Percentiles rank a stretch among this genome's conserved stretches.
These are phyloP conservation scores for Hippopotamus amphibius DNA, from an alignment of 2,113 vertebrate genomes.

Conservation along the genomic window DNA sequence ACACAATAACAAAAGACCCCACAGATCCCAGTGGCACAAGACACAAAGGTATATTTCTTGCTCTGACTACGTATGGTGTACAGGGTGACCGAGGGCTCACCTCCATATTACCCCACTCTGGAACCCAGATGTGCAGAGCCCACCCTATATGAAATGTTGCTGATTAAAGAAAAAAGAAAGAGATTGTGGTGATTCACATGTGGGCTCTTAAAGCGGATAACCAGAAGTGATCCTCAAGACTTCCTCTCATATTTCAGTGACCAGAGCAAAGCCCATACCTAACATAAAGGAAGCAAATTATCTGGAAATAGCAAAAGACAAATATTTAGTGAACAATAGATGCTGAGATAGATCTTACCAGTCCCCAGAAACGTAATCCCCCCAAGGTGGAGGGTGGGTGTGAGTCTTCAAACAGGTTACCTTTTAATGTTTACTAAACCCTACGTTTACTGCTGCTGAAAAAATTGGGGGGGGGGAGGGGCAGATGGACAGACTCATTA, in stretches of 20 bases:
- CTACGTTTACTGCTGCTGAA: not conserved
- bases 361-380: not conserved
- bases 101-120: not conserved
- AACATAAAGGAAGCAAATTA: not conserved
- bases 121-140: not conserved
- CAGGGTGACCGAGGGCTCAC: not conserved
- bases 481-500: not conserved
- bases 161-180: not conserved
- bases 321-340: not conserved
- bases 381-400: not conserved
- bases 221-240: not conserved
- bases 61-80: not conserved
- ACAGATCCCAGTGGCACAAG: not conserved
- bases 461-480: not conserved
- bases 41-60: not conserved
- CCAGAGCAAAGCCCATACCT: not conserved
- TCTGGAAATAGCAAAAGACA: not conserved
- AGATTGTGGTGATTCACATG: not conserved
- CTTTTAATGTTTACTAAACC: slow-evolving; percentile 26
- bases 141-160: not conserved
- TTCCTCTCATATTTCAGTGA: slow-evolving; percentile 2
- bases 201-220: not conserved
- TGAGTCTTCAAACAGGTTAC: not conserved
- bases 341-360: slow-evolving; percentile 22
- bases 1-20: slow-evolving; percentile 45